Conservation (phyloP, 2,888 invertebrate species). For the Margaritifera margaritifera region DNA sequence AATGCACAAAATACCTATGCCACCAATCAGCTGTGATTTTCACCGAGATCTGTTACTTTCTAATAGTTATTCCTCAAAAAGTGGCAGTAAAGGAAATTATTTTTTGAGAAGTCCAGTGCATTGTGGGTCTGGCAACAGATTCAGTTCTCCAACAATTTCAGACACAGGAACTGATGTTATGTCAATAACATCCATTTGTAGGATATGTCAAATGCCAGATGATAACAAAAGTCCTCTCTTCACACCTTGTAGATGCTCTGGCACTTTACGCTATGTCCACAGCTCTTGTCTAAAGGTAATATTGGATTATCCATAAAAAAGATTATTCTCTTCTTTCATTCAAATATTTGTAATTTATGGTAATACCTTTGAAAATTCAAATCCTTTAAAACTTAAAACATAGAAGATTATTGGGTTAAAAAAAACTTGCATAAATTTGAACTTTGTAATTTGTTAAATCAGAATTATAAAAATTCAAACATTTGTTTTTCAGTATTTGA, state of each 20-base stretch:
- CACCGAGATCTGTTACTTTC: too few species aligned
- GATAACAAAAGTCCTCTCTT: slow-evolving; percentile 71
- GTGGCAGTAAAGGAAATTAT: too few species aligned
- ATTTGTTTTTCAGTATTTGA: too few species aligned
- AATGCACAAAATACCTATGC: slow-evolving; percentile 37
- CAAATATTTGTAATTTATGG: too few species aligned
- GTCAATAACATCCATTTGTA: slow-evolving; percentile 69
- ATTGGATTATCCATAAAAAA: not conserved
- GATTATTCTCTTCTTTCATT: too few species aligned
- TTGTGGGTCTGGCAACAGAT: slow-evolving; percentile 7
- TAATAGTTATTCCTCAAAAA: too few species aligned
- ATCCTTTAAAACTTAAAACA: too few species aligned
- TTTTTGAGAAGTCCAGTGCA: slow-evolving; percentile 9
- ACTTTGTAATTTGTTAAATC: not conserved
- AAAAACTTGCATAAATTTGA: not conserved
- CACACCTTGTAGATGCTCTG: slow-evolving; percentile 76
- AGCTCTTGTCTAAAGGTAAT: slow-evolving; percentile 75
- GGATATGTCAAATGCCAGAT: slow-evolving; percentile 75
- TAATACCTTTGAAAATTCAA: too few species aligned
- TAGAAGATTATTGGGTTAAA: not conserved
- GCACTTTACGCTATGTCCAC: slow-evolving; percentile 76
- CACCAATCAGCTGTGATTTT: not conserved
- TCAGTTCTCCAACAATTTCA: slow-evolving; percentile 32
- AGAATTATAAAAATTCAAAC: not conserved
- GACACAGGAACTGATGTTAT: slow-evolving; percentile 57